Conservation (phyloP, 2,797 vertebrate species). For the Cygnus olor region DNA sequence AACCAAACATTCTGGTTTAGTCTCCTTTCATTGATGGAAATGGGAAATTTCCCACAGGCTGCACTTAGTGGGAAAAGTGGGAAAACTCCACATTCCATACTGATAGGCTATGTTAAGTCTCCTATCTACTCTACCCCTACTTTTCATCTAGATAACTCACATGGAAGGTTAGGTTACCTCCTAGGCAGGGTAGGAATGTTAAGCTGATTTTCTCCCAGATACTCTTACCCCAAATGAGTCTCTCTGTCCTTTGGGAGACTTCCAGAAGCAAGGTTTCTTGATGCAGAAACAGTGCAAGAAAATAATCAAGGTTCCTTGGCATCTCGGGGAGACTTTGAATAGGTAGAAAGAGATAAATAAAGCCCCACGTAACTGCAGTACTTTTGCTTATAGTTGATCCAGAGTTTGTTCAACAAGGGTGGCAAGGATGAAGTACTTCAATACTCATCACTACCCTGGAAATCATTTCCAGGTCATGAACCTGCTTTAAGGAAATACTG, state of each 20-base stretch:
- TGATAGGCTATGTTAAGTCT: neutral
- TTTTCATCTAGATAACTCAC: neutral
- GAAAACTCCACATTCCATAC: neutral
- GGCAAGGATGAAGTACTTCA: neutral
- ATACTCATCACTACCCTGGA: neutral
- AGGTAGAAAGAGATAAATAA: slow-evolving; percentile 5
- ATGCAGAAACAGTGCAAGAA: slow-evolving; percentile 2
- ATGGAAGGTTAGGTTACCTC: neutral
- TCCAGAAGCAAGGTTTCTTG: slow-evolving; percentile 30
- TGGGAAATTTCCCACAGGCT: neutral
- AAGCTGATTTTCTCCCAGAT: neutral
- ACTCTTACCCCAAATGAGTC: neutral
- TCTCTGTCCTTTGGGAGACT: neutral
- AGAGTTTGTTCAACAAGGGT: neutral
- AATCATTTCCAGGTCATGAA: neutral
- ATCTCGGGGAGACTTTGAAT: slow-evolving; percentile 12
- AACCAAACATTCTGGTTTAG: neutral
- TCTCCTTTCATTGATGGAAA: neutral
- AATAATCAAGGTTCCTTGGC: slow-evolving; percentile 22
- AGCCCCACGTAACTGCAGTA: neutral
- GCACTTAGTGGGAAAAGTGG: neutral
- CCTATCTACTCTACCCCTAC: neutral
- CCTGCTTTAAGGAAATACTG: neutral
- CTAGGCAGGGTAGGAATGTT: neutral
- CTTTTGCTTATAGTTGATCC: neutral